Evolutionary conservation across 2,113 vertebrate species (phyloP), one percentile per base, ranked within the genome.

Genomic region (Mungos mungo): DNA sequence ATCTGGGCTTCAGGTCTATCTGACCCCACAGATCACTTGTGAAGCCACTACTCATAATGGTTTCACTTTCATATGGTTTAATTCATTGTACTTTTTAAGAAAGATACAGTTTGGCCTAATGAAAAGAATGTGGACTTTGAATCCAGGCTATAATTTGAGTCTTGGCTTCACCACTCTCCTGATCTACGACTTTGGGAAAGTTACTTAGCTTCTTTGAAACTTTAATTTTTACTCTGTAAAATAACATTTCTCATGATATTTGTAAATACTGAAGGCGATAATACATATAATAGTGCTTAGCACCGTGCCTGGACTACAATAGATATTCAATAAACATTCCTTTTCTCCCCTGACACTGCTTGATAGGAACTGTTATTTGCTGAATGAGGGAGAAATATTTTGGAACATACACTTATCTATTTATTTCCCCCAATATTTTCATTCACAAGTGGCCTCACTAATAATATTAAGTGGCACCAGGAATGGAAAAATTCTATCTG

Each of bases 351-450:
- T 72, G 63, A 50, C 50, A 52, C 33, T 88, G 18, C 23, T 50
- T 69, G 11, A 6, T 79, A 52, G 72, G 54, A 65, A 97, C 81
- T 93, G 31, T 85, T 76, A 88, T 94, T 93, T 82, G 77, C 50
- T 85, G n/a, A 57, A 77, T 81, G 29, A 93, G 68, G 60, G 45
- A 21, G 13, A 57, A 92, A 63, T 31, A 63, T 88, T 94, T 97
- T 93, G 72, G n/a, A 88, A 68, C 31, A 72, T 76, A 29, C 25
- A 27, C 29, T 45, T 45, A 27, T 79, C 94, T 92, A 80, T 65
- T 88, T 38, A 60, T 86, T 93, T 82, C 11, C 66, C 25, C 27
- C 41, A 97, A 83, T 92, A 96, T 86, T 93, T 95, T n/a, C 94
- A 91, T 86, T 82, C 45, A 45, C 77, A 63, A 94, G 29, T 77